Evolutionary conservation across 2,797 vertebrate species (phyloP).

Genomic region (Numenius phaeopus): DNA sequence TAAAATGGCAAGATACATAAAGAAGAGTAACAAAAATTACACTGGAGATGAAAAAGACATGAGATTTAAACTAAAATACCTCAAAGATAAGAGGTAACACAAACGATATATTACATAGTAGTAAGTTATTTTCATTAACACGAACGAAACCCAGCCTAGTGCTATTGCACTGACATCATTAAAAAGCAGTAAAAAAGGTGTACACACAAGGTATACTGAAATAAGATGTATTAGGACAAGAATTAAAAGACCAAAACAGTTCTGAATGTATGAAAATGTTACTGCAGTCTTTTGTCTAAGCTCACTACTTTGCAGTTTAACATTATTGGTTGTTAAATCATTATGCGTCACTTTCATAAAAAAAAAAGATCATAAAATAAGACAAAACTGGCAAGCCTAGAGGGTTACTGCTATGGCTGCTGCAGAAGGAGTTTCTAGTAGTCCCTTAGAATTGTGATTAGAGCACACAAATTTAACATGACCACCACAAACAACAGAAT

Average conservation of each 20-base stretch:
- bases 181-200: background rate
- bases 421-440: background rate
- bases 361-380: background rate
- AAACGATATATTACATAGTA: background rate
- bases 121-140: background rate
- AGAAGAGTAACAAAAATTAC: background rate
- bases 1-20: background rate
- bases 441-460: background rate
- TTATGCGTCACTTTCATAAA: background rate
- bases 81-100: background rate
- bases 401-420: background rate
- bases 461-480: background rate
- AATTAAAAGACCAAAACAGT: background rate
- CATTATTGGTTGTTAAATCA: background rate
- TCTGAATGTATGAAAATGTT: background rate
- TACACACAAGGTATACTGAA: background rate
- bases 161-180: background rate
- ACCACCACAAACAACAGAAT: background rate
- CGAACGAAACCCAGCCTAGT: background rate
- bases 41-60: background rate
- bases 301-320: background rate
- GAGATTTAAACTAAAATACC: background rate
- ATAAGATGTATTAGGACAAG: background rate
- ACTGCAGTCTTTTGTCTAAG: background rate
- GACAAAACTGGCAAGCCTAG: background rate